A percentile compares a stretch with the other conserved stretches of the same genome.
These are phyloP conservation scores for Albula goreensis DNA, from an alignment of 2,113 vertebrate genomes.

Conservation along the genomic window DNA sequence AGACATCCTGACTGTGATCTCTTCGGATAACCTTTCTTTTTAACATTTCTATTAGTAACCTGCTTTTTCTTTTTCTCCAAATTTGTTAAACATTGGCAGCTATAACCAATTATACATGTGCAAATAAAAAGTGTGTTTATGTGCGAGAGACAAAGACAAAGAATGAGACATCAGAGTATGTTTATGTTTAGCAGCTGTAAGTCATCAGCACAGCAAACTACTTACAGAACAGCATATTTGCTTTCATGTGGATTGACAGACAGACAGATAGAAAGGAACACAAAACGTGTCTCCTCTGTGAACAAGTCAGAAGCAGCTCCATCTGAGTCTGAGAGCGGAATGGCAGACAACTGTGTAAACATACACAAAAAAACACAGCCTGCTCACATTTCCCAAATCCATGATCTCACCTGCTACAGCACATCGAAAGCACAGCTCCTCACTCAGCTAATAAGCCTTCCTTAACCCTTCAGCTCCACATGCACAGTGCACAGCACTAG, in stretches of 20 bases:
- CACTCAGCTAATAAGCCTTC: too few species aligned
- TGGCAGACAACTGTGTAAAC: background rate
- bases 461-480: too few species aligned
- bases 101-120: too few species aligned
- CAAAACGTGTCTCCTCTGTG: too few species aligned
- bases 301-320: too few species aligned
- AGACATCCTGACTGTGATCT: background rate
- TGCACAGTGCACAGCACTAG: background rate
- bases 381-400: too few species aligned
- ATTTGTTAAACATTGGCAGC: background rate
- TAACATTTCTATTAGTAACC: background rate
- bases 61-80: background rate
- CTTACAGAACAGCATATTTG: background rate
- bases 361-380: background rate
- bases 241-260: background rate
- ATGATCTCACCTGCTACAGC: too few species aligned
- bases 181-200: conserved; percentile 23
- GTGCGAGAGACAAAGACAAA: background rate
- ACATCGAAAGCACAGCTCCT: too few species aligned
- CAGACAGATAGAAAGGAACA: background rate
- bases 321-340: background rate
- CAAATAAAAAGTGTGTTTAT: background rate
- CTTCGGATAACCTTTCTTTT: background rate
- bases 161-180: background rate
- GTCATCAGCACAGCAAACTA: conserved; percentile 28